phyloP scores from a whole-genome alignment of 2,888 invertebrate species.

The Andrena praecox region DNA sequence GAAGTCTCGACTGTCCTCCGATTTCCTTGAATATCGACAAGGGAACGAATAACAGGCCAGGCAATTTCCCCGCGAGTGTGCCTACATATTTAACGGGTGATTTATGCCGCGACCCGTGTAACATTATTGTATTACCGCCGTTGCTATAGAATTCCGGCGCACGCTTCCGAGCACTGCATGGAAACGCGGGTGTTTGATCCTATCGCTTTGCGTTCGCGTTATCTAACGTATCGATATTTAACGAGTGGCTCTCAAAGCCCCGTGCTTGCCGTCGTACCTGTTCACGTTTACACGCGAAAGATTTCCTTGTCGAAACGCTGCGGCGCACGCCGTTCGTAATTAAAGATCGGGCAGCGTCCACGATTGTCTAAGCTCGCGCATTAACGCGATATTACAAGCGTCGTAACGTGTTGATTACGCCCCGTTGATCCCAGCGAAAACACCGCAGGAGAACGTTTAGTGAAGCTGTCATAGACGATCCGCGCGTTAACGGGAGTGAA shows the following conservation, averaged over 20 bases:
- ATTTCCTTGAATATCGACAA: constrained; percentile 29
- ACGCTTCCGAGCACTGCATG: constrained; percentile 31
- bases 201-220: constrained; percentile 56
- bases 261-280: constrained; percentile 3
- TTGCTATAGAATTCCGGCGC: constrained; percentile 52
- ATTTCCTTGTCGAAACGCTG: constrained; percentile 2
- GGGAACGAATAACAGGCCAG: not conserved
- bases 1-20: not conserved
- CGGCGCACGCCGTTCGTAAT: constrained; percentile 4
- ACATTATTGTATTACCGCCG: constrained; percentile 52
- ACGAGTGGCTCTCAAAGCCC: constrained; percentile 40
- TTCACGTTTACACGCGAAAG: not conserved
- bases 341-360: constrained; percentile 2
- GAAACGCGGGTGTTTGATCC: constrained; percentile 43
- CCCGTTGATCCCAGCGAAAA: not conserved
- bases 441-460: not conserved
- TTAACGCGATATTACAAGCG: not conserved
- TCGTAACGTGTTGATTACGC: not conserved
- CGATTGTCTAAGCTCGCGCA: not conserved
- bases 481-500: constrained; percentile 21
- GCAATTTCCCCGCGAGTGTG: constrained; percentile 3
- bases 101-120: constrained; percentile 21
- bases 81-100: not conserved
- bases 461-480: not conserved
- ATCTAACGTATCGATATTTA: constrained; percentile 68